Conservation (phyloP, 2,113 vertebrate species). For the Hypanus sabinus region DNA sequence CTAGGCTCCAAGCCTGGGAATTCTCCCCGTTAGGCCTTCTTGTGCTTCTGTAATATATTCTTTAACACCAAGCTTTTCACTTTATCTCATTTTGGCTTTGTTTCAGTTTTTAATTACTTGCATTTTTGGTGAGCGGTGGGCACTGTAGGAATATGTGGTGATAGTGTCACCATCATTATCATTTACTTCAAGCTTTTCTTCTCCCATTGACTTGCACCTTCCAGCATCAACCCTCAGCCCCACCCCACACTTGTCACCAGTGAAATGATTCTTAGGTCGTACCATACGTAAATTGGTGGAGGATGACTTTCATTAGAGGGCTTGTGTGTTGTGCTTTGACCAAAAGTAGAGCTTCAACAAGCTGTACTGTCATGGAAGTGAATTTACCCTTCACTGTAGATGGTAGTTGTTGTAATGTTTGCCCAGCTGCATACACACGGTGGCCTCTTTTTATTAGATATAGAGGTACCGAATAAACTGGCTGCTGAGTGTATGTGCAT, state of each 20-base stretch:
- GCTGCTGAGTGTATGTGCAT: no score
- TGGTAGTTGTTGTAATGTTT: not conserved
- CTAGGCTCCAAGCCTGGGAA: not conserved
- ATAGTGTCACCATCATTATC: no score
- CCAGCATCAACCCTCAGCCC: no score
- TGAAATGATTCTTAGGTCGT: not conserved
- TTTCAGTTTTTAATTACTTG: not conserved
- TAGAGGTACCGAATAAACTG: no score
- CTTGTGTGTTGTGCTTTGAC: not conserved
- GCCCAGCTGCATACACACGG: no score
- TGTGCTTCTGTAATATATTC: not conserved
- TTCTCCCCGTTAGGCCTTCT: not conserved
- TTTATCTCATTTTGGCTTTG: not conserved
- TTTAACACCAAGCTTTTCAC: not conserved
- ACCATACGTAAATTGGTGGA: not conserved
- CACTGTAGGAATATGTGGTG: not conserved
- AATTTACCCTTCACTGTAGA: not conserved
- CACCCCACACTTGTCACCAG: no score
- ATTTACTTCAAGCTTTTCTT: no score
- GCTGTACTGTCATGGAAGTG: not conserved
- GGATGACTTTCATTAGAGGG: not conserved
- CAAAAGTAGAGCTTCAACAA: not conserved
- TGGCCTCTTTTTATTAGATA: no score
- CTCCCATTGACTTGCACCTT: no score
- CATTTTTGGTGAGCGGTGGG: not conserved